Percentiles rank a stretch among this genome's conserved stretches.
phyloP scores from a whole-genome alignment of 1,140 invertebrate genomes.

The Drosophila bocqueti region DNA sequence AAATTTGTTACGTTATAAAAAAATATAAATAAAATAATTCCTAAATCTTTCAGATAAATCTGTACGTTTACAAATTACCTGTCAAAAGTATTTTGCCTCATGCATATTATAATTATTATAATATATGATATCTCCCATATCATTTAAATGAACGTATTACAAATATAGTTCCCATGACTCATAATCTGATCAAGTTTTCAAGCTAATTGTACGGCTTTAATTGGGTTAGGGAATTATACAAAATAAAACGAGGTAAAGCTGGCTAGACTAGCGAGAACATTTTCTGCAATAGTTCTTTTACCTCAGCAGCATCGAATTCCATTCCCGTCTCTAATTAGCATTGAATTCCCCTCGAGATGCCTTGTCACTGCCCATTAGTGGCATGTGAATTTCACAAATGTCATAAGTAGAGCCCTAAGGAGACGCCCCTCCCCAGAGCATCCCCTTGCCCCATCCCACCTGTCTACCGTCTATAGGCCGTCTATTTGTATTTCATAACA shows the following conservation, averaged over 20 bases:
- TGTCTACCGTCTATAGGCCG: constrained; percentile 45
- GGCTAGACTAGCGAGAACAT: constrained; percentile 14
- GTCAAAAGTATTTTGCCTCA: not conserved
- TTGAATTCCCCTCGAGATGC: constrained; percentile 23
- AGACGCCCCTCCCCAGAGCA: not conserved
- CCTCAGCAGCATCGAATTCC: constrained; percentile 11
- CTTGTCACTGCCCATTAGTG: constrained; percentile 50
- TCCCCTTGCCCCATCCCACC: not conserved
- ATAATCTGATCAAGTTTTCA: not conserved
- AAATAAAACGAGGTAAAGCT: constrained; percentile 23
- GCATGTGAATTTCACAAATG: constrained; percentile 63
- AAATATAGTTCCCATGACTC: not conserved
- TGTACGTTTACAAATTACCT: not conserved
- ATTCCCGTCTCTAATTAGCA: constrained; percentile 55
- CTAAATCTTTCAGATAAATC: not conserved
- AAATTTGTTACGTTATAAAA: not conserved
- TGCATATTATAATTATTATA: not conserved
- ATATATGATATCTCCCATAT: not conserved
- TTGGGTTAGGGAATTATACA: not conserved
- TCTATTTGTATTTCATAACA: constrained; percentile 78
- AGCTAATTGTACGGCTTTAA: not conserved
- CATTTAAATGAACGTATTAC: not conserved
- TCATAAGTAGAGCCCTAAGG: constrained; percentile 38
- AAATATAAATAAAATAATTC: not conserved
- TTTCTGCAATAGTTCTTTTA: constrained; percentile 22